These are phyloP conservation scores for Odontomyia ornata DNA, from an alignment of 2,888 invertebrate species.

Conservation along the genomic window DNA sequence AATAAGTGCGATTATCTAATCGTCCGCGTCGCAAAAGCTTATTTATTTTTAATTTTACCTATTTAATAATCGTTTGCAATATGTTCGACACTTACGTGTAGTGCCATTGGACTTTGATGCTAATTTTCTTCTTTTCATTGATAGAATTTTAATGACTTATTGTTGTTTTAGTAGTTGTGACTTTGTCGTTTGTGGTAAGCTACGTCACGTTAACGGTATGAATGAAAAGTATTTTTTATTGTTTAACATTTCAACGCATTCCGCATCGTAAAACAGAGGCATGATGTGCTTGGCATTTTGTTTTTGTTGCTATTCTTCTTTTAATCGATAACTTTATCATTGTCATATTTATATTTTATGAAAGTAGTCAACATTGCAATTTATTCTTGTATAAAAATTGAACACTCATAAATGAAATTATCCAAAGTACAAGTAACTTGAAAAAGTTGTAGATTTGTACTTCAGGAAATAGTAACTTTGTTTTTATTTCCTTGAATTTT, in stretches of 20 bases:
- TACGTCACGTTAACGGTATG: constrained; percentile 12
- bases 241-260: background rate
- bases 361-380: too few relatives aligned
- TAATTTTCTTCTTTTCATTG: background rate
- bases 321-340: too few relatives aligned
- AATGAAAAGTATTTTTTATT: constrained; percentile 4
- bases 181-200: background rate
- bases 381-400: too few relatives aligned
- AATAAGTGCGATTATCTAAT: background rate
- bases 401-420: too few relatives aligned
- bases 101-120: background rate
- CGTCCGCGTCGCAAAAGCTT: background rate
- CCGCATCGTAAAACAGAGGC: background rate
- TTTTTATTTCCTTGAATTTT: too few relatives aligned
- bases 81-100: background rate
- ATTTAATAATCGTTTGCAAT: background rate
- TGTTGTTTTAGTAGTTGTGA: background rate
- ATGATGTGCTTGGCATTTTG: background rate
- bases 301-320: too few relatives aligned
- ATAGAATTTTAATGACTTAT: background rate
- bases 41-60: background rate
- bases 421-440: too few relatives aligned
- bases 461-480: too few relatives aligned
- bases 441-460: too few relatives aligned
- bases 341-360: too few relatives aligned